Evolutionary conservation across 2,113 vertebrate species (phyloP).

Genomic region (Erpornis zantholeuca): DNA sequence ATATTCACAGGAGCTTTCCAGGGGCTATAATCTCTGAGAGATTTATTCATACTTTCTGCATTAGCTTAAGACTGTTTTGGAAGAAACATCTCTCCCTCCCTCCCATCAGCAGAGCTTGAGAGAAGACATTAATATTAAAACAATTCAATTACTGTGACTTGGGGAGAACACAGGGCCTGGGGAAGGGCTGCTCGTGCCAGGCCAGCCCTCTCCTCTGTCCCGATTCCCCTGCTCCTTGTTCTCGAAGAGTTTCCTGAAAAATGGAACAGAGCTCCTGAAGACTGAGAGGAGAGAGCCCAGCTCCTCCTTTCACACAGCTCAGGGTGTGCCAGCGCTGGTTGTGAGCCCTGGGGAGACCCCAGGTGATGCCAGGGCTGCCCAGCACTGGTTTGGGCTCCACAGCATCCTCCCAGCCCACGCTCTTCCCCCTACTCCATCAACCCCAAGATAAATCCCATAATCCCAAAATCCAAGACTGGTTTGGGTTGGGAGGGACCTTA

Average conservation of each 20-base stretch:
- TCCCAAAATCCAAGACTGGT: neutral
- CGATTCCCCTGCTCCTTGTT: neutral
- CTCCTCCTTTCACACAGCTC: neutral
- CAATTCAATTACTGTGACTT: constrained; percentile 21
- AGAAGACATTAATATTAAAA: constrained; percentile 53
- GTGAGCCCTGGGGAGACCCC: neutral
- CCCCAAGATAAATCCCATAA: accelerated
- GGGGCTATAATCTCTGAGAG: constrained; percentile 60
- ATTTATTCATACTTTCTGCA: constrained; percentile 66
- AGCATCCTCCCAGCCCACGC: neutral
- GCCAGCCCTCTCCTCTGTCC: neutral
- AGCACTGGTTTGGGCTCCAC: accelerated
- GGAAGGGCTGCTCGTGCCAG: neutral
- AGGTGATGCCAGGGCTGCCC: accelerated
- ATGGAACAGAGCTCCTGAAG: neutral
- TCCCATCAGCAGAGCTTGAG: constrained; percentile 25
- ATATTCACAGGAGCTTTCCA: constrained; percentile 59
- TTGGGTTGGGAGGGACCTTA: neutral
- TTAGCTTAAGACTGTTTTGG: constrained; percentile 58
- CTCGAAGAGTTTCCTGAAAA: neutral
- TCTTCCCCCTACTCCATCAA: neutral
- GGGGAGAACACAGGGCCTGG: neutral
- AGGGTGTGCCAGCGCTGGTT: neutral
- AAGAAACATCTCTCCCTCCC: constrained; percentile 22
- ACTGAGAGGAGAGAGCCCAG: neutral